Evolutionary conservation across 2,888 invertebrate genomes (phyloP), one percentile per base, ranked within the genome.

Genomic region (Phymatocera aterrima): DNA sequence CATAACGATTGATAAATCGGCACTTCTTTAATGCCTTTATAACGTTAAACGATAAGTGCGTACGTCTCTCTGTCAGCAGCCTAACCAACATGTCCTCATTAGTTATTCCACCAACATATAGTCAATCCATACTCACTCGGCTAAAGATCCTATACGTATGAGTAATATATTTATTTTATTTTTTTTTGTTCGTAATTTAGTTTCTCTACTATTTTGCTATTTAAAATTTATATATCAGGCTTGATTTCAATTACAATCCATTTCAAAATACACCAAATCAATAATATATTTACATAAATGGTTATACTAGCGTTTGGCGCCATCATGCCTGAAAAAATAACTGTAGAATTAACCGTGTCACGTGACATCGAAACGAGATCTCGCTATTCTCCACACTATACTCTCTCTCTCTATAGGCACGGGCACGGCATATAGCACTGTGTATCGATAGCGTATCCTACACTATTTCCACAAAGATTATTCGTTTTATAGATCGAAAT

Each of bases 11-110:
- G 6, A 18, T 37, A 12, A 12, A 75, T 43, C 34, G 21, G 51
- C 54, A 54, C 18, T 46, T 65, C 60, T 64, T 61, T 37, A 60
- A 72, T 77, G n/a, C 43, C 21, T 24, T 51, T 60, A 60, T 40
- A 43, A 77, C 48, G 34, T 77, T 64, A 77, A 80, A 80, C 70
- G 79, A 70, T 79, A 81, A 83, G 83, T 83, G 83, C 83, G 83
- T 83, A 82, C 81, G 81, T 81, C 72, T 79, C 84, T 85, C 90
- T 91, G 89, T 91, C 87, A 91, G 88, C 87, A 89, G 87, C 88
- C 89, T 90, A 90, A 92, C 91, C 91, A 92, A 91, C 91, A 92
- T 92, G 92, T 92, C 92, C 91, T 91, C 92, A 91, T 91, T 92
- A 91, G 89, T 90, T 89, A 91, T 91, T 91, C 91, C 89, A 88